A percentile compares a stretch with the other conserved stretches of the same genome.
Conservation (phyloP, 2,888 invertebrate genomes). For the Andrena camellia region DNA sequence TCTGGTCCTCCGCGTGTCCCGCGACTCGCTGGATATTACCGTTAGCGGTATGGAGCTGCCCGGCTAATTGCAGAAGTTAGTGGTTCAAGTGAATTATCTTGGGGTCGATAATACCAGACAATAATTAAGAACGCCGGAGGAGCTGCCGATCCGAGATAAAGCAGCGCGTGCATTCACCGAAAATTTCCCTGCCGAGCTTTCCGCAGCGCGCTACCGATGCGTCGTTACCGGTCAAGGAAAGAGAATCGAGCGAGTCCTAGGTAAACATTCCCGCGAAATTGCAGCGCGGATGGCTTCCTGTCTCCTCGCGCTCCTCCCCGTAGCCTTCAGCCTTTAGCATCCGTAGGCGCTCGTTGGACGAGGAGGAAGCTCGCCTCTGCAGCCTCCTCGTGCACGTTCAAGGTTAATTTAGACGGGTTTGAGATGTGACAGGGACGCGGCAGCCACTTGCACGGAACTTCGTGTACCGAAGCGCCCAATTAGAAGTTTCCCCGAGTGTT, state of each 20-base stretch:
- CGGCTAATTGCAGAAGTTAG: constrained; percentile 62
- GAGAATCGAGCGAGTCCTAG: neutral
- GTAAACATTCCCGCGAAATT: neutral
- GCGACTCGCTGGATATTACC: constrained; percentile 19
- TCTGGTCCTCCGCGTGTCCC: neutral
- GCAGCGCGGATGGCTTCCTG: neutral
- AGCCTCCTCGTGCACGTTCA: neutral
- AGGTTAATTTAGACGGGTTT: neutral
- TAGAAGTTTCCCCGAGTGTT: constrained; percentile 38
- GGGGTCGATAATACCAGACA: constrained; percentile 15
- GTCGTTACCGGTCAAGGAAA: neutral
- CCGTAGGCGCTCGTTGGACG: neutral
- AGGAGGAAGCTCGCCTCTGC: neutral
- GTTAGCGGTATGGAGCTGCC: constrained; percentile 1
- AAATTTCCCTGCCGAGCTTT: neutral
- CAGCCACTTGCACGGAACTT: neutral
- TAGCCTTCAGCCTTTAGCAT: neutral
- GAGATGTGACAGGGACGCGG: neutral
- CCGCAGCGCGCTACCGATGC: neutral
- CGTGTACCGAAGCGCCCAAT: constrained; percentile 21
- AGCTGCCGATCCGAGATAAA: neutral
- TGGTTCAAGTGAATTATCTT: constrained; percentile 60
- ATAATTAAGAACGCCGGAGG: neutral
- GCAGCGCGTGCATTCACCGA: neutral
- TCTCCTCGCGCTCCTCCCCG: neutral